These are phyloP conservation scores for Etheostoma cragini DNA, from an alignment of 2,113 vertebrate species.

Conservation along the genomic window DNA sequence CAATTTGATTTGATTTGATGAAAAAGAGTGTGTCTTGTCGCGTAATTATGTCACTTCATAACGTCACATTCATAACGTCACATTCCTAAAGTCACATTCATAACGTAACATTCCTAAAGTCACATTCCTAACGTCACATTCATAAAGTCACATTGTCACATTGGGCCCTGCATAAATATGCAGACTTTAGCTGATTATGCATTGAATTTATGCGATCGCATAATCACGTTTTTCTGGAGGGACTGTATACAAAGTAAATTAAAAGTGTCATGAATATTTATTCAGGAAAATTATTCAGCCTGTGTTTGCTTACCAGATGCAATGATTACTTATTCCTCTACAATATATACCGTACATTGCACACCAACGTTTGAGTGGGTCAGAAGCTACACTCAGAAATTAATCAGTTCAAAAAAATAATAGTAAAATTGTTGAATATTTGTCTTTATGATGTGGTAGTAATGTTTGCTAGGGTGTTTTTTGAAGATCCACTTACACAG, in stretches of 20 bases:
- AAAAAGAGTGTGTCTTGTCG: too few species aligned
- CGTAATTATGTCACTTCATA: too few species aligned
- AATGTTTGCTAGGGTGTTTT: constrained; percentile 2
- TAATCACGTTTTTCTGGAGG: too few species aligned
- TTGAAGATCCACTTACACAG: constrained; percentile 83
- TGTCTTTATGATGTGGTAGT: background rate
- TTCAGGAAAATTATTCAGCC: background rate
- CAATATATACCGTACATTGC: background rate
- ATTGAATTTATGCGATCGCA: too few species aligned
- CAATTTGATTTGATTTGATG: too few species aligned
- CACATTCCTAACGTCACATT: too few species aligned
- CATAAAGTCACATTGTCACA: too few species aligned
- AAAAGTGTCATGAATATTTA: background rate
- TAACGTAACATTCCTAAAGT: too few species aligned
- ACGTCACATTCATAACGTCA: too few species aligned
- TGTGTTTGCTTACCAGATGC: background rate
- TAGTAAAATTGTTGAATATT: background rate
- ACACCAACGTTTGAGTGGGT: background rate
- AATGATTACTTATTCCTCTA: background rate
- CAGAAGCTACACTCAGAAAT: background rate
- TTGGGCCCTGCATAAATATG: too few species aligned
- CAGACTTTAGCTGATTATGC: too few species aligned
- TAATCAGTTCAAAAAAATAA: background rate
- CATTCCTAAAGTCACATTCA: too few species aligned
- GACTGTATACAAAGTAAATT: background rate